phyloP scores from a whole-genome alignment of 2,113 vertebrate genomes.

The Halichoeres trimaculatus region DNA sequence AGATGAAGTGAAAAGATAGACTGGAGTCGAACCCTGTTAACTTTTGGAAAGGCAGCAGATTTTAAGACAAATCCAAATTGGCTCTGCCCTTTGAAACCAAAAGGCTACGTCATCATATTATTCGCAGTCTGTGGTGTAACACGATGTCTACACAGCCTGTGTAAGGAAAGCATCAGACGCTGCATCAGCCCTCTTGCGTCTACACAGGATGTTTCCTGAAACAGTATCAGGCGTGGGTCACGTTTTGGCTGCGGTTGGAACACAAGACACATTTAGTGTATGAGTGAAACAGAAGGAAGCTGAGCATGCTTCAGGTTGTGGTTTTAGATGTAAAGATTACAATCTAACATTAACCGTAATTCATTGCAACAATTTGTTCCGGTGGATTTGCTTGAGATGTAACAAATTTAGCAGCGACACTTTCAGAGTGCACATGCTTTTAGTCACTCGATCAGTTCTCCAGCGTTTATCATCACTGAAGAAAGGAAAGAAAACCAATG shows the following conservation, averaged over 20 bases:
- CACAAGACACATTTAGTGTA: not conserved
- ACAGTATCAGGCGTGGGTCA: not conserved
- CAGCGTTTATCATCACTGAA: not conserved
- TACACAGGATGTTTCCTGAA: not conserved
- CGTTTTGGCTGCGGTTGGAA: not conserved
- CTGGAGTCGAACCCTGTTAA: too few relatives aligned
- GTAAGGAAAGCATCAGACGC: not conserved
- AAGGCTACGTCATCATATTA: too few relatives aligned
- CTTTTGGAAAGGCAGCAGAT: too few relatives aligned
- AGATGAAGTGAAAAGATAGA: too few relatives aligned
- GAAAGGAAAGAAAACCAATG: not conserved
- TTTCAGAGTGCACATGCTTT: not conserved
- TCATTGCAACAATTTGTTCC: constrained; percentile 3
- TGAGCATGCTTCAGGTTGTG: not conserved
- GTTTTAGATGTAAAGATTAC: not conserved
- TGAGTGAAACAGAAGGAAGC: not conserved
- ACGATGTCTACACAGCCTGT: not conserved
- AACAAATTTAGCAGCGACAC: not conserved
- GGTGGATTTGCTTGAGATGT: not conserved
- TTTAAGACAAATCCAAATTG: too few relatives aligned
- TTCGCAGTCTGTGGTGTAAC: not conserved
- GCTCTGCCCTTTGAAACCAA: too few relatives aligned
- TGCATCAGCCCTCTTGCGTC: not conserved
- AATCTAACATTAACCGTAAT: too few relatives aligned
- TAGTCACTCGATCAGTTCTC: not conserved